Evolutionary conservation across 2,113 vertebrate species (phyloP).

Genomic region (Hydropotes inermis): DNA sequence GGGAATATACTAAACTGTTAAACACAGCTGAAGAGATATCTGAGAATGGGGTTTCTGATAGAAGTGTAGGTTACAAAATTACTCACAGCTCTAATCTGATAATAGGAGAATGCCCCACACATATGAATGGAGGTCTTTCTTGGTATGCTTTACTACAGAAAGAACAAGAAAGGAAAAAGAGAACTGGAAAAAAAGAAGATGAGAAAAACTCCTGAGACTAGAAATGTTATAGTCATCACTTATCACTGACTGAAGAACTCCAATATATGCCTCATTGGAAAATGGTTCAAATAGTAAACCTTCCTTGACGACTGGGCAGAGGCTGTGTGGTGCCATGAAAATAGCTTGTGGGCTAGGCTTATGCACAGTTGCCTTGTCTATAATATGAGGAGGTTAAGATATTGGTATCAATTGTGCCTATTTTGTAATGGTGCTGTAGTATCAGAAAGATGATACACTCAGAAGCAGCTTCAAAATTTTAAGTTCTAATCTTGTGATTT

Average conservation of each 20-base stretch:
- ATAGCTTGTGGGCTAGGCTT: background rate
- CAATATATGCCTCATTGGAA: background rate
- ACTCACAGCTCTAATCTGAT: slow-evolving; percentile 64
- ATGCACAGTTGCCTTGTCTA: background rate
- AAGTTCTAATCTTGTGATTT: background rate
- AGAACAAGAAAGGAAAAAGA: background rate
- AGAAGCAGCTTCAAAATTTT: background rate
- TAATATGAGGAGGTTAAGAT: background rate
- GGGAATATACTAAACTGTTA: slow-evolving; percentile 57
- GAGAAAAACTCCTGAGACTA: background rate
- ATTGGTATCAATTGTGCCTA: background rate
- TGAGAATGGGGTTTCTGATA: slow-evolving; percentile 57
- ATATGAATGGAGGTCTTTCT: background rate
- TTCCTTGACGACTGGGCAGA: background rate
- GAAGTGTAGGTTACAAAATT: slow-evolving; percentile 60
- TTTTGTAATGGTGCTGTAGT: background rate
- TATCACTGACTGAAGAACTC: background rate
- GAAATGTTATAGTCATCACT: background rate
- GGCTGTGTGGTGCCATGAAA: background rate
- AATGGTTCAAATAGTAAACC: background rate
- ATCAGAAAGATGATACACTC: background rate
- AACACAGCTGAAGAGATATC: slow-evolving; percentile 66
- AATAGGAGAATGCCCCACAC: slow-evolving; percentile 10
- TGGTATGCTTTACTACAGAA: background rate
- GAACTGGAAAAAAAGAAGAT: background rate